phyloP scores from a whole-genome alignment of 1,140 invertebrate species.

The Eulimnadia texana region DNA sequence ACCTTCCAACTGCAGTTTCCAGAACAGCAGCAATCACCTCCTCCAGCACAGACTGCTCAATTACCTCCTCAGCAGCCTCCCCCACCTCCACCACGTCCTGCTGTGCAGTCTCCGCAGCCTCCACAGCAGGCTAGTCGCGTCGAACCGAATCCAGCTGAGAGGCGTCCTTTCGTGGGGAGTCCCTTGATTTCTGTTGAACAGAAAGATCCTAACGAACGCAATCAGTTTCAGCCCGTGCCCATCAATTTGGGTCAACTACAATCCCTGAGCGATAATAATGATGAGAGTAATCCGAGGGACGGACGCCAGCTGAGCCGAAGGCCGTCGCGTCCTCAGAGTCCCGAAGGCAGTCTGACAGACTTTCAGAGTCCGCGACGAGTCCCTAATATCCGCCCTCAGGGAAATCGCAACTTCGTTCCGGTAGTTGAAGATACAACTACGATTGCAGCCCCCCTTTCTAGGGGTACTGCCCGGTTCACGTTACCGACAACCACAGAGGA shows the following conservation, averaged over 20 bases:
- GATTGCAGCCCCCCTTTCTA: not conserved
- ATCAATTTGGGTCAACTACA: not conserved
- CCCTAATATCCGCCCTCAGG: not conserved
- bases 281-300: not conserved
- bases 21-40: not conserved
- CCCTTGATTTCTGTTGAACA: not conserved
- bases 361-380: not conserved
- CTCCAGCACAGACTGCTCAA: not conserved
- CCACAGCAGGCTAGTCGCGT: not conserved
- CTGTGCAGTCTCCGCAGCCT: not conserved
- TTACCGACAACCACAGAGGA: not conserved
- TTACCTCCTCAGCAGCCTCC: not conserved
- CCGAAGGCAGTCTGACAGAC: not conserved
- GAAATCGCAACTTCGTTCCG: not conserved
- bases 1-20: not conserved
- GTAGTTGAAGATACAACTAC: not conserved
- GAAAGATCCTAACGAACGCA: not conserved
- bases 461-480: not conserved
- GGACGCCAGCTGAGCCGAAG: not conserved
- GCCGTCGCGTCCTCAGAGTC: not conserved
- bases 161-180: not conserved
- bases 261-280: not conserved
- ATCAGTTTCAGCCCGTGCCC: not conserved
- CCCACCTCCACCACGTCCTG: not conserved
- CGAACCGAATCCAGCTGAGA: not conserved